A percentile compares a stretch with the other conserved stretches of the same genome.
Evolutionary conservation across 2,888 invertebrate species (phyloP).

Genomic region (Cistogaster globosa): DNA sequence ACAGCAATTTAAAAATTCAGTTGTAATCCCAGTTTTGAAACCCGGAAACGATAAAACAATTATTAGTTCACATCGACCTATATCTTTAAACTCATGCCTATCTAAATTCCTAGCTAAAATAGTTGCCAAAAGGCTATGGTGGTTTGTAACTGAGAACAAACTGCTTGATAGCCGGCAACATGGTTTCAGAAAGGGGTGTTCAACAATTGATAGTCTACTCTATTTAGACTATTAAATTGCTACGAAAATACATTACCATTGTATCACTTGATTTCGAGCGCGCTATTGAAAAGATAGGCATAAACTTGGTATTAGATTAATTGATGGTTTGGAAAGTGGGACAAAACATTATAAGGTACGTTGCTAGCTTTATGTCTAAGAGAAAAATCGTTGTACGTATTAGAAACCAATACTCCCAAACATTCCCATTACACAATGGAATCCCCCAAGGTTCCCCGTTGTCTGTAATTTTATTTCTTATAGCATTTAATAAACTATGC

Average conservation of each 20-base stretch:
- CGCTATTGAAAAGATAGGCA: background rate
- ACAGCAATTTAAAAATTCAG: background rate
- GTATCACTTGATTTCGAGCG: background rate
- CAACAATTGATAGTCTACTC: constrained; percentile 42
- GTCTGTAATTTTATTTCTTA: background rate
- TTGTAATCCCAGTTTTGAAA: background rate
- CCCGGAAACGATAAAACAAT: background rate
- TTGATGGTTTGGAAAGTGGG: too few relatives aligned
- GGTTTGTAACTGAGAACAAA: constrained; percentile 35
- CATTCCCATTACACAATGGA: background rate
- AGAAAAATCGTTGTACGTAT: background rate
- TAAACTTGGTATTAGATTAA: background rate
- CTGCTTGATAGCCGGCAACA: constrained; percentile 33
- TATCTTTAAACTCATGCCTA: constrained; percentile 40
- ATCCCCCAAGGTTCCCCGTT: background rate
- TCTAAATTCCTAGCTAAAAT: constrained; percentile 49
- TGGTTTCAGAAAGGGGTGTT: constrained; percentile 48
- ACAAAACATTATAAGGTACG: too few relatives aligned
- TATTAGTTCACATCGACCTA: constrained; percentile 56
- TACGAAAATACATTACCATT: background rate
- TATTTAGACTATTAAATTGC: background rate
- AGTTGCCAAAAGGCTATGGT: constrained; percentile 46
- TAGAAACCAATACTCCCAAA: background rate
- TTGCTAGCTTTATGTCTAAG: constrained; percentile 3
- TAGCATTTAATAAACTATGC: background rate